phyloP scores from a whole-genome alignment of 2,797 vertebrate genomes.

The Notolepis coatsorum region DNA sequence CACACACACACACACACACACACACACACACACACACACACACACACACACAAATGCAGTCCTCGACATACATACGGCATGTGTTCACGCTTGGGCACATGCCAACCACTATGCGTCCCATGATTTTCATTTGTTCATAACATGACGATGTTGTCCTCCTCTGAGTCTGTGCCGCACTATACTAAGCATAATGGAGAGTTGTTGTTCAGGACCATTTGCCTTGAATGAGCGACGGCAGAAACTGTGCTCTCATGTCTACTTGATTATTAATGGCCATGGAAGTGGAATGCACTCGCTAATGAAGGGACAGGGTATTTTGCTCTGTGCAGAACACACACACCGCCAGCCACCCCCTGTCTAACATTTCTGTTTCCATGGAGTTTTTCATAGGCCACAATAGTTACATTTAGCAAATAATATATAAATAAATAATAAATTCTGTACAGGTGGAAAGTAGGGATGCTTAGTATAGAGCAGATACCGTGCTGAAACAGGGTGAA shows the following conservation, averaged over 20 bases:
- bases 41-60: too few relatives aligned
- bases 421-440: too few relatives aligned
- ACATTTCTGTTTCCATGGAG: too few relatives aligned
- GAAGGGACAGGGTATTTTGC: background rate
- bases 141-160: background rate
- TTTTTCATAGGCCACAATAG: too few relatives aligned
- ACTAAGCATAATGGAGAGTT: background rate
- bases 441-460: too few relatives aligned
- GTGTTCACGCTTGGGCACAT: background rate
- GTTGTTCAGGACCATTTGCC: background rate
- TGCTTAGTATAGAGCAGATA: too few relatives aligned
- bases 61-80: too few relatives aligned
- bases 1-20: slow-evolving; percentile 17
- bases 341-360: too few relatives aligned
- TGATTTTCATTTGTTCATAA: background rate
- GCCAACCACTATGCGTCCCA: background rate
- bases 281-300: background rate
- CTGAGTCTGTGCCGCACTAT: background rate
- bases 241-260: background rate
- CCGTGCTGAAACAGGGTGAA: too few relatives aligned
- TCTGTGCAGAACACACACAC: background rate
- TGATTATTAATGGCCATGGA: background rate
- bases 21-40: slow-evolving; percentile 6
- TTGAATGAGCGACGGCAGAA: background rate
- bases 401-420: too few relatives aligned